These are phyloP conservation scores for Stichodactyla helianthus DNA, from an alignment of 64 coral and sea anemone species.

Conservation along the genomic window DNA sequence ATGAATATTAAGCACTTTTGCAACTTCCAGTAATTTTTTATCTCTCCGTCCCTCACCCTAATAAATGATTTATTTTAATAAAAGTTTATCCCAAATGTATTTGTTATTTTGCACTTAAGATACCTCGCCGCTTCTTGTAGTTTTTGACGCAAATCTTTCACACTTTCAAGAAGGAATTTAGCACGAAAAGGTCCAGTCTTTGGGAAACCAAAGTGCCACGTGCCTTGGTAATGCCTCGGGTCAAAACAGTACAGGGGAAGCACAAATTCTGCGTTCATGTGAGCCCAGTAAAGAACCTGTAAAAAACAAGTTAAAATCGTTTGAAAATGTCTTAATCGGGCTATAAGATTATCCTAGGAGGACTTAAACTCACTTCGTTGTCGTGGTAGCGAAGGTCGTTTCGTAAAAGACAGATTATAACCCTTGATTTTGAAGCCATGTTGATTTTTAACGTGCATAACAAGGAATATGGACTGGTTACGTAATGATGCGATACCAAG, in stretches of 20 bases:
- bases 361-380: constrained; percentile 28
- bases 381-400: constrained; percentile 63
- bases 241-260: constrained; percentile 69
- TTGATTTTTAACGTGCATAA: not conserved
- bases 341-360: not conserved
- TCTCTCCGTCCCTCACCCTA: too few relatives aligned
- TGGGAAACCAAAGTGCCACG: constrained; percentile 54
- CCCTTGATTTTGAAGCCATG: constrained; percentile 11
- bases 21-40: too few relatives aligned
- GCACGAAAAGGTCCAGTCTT: constrained; percentile 45
- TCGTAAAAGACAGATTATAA: constrained; percentile 45
- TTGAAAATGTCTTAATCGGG: not conserved
- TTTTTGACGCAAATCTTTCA: constrained; percentile 33
- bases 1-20: too few relatives aligned
- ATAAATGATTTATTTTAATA: too few relatives aligned
- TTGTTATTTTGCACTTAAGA: not conserved
- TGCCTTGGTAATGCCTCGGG: constrained; percentile 2
- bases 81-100: too few relatives aligned
- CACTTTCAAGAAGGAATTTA: constrained; percentile 41
- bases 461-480: not conserved
- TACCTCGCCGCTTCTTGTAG: not conserved
- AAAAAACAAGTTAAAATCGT: not conserved
- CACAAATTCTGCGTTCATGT: constrained; percentile 54
- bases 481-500: not conserved
- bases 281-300: constrained; percentile 48